Base-by-base conservation (phyloP, 2,113 vertebrate genomes). In the Danio rerio region DNA sequence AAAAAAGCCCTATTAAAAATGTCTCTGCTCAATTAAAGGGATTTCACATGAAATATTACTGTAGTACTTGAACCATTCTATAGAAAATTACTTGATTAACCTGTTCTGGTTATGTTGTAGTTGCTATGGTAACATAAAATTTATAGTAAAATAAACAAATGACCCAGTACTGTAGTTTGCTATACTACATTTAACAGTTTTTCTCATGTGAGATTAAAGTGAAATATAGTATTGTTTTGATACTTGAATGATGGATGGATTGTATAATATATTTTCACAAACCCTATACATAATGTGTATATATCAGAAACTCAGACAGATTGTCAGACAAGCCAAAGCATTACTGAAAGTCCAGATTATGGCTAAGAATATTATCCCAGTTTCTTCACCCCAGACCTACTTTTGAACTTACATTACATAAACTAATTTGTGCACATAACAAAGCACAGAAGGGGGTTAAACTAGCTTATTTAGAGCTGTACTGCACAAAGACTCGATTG, bases 401-500 rank as follows among this genome's bases (percentile, higher is more conserved):
- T 58, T 58, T 31, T 45, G 9, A 58, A 71, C 10, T 8, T 20
- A 13, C 40, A 20, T 49, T 69, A 69, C 66, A 69, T 59, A 75
- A 59, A 75, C 16, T 21, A 40, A 76, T 76, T 47, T 47, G 7
- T 61, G 18, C 56, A 21, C 73, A 49, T 15, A 61, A 15, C 73
- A 49, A 59, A 59, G 55, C 10, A 21, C 58, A 61, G 43, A 61
- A 21, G 16, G 6, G 4, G 31, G 53, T 59, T 20, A 45, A 45
- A 45, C 53, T 45, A 4, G 31, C 43, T 20, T 75, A 75, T 20
- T 47, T 61, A 61, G 11, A 61, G 73, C 9, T 10, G 5, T 6
- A 12, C 42, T 15, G 8, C 55, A 76, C 73, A 76, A 76, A 61
- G 55, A 76, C 73, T 43, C 18, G 42, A 76, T 61, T 49, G 73